Base-by-base conservation (phyloP, 2,888 invertebrate species). In the Lithophane leautieri region DNA sequence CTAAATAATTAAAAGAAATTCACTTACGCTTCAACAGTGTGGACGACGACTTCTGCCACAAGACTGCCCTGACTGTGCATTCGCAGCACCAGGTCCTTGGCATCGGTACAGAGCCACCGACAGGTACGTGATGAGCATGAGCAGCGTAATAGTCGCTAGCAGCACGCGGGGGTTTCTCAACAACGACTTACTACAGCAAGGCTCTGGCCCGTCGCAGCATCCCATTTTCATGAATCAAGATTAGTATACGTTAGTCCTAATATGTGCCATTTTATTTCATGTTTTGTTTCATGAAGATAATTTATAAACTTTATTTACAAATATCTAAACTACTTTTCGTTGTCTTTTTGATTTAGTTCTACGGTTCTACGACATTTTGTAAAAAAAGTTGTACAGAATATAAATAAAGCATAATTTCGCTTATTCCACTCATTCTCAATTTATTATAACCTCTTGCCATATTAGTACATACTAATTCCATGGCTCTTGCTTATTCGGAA, bases 61-160 rank as follows among this genome's bases (percentile, higher is more conserved):
- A 22, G 40, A 14, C n/a, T n/a, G n/a, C 12, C 8, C 28, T 28
- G 52, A 0, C 0, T 11, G 8, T 8, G 16, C 42, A 11, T 0
- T 0, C 1, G 16, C 11, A n/a, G 42, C n/a, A 25, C 1, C 2
- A n/a, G 25, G 6, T 11, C 11, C 1, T 4, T 4, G 1, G 34
- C 76, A 78, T 14, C 60, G 69, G 44, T 54, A 54, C 52, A 76
- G n/a, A 19, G 70, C 90, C 90, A 92, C 1, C 0, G 85, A 82
- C 14, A 94, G 86, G 82, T 91, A 93, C 9, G 88, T 16, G 19
- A 93, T 92, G 28, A 94, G 54, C 83, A 92, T 79, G 22, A 91
- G 56, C 16, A 94, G 81, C 52, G 92, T 73, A 8, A 76, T 70
- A 25, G 91, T 85, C 11, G 89, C 70, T 61, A 90, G 89, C 6